Base-by-base conservation (phyloP, 2,113 vertebrate genomes). In the Lepus europaeus region DNA sequence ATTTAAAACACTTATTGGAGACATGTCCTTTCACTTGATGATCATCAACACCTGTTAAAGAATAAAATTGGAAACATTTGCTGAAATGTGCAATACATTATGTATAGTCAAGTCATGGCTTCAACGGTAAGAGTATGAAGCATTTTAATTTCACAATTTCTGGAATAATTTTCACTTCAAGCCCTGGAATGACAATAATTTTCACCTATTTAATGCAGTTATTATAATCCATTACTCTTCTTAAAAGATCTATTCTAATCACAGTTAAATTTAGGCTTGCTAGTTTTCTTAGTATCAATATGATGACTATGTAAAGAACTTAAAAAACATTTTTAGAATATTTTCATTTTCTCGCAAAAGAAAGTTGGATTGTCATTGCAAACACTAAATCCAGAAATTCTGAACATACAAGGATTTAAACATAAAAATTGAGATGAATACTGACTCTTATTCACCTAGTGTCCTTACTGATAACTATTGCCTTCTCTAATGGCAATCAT, bases 111-210 rank as follows among this genome's bases (percentile, higher is more conserved):
- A 86, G 86, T 27, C 33, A 72, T 72, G 51, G 33, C 29, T 94
- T 93, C 63, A 17, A 61, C 5, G 78, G 56, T 64, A 86, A 73
- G 16, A 94, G 80, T 85, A 86, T 9, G 2, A 80, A 4, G 14
- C 70, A 53, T 93, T 87, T 79, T 74, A 82, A 70, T 87, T 89
- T 95, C 59, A 87, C 23, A 87, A 82, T 92, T 89, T 91, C 69
- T 77, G 3, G 11, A 66, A 39, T 96, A 91, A 93, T 93, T 94
- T 93, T 96, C 85, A 91, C 80, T 66, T 89, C 39, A 81, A 89
- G 39, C 6, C 91, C 80, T 90, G 39, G 16, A 94, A 91, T 88
- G 63, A 68, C 88, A n/a, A 85, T 70, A 85, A 96, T 94, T 96
- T 93, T 76, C 33, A 96, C 74, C 9, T 91, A 84, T 56, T 94